Percentiles rank a stretch among this genome's conserved stretches.
These are phyloP conservation scores for Catharus fuscescens DNA, from an alignment of 2,113 vertebrate genomes.

Conservation along the genomic window DNA sequence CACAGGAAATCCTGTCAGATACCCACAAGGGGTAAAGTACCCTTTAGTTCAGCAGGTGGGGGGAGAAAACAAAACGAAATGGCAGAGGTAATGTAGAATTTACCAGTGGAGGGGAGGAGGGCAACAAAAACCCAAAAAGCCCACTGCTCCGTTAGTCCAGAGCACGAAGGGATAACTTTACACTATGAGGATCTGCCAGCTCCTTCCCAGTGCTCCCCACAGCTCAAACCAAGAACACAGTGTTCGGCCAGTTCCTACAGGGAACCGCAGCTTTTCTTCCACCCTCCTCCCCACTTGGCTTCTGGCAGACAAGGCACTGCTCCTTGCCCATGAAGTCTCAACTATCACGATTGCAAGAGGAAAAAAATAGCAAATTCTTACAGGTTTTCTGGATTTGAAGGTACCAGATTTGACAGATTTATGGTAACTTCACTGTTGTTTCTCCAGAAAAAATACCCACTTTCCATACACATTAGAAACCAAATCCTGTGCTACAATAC, in stretches of 20 bases:
- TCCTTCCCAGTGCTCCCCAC: background rate
- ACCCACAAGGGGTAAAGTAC: background rate
- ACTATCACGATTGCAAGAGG: background rate
- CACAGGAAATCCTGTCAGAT: background rate
- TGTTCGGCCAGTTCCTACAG: background rate
- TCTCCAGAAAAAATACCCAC: accelerated
- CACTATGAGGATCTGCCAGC: background rate
- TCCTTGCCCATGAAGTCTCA: background rate
- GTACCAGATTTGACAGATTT: background rate
- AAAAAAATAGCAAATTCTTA: background rate
- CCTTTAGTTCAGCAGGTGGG: background rate
- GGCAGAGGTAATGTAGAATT: accelerated
- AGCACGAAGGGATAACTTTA: background rate
- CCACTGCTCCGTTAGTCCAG: background rate
- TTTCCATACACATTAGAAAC: background rate
- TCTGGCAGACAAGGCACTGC: background rate
- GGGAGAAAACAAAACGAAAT: background rate
- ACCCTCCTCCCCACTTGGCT: background rate
- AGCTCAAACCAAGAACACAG: background rate
- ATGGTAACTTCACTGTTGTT: background rate
- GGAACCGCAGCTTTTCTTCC: accelerated
- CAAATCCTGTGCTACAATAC: background rate
- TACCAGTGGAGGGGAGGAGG: background rate
- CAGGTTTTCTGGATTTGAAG: background rate
- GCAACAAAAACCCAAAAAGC: background rate